Evolutionary conservation across 2,888 invertebrate genomes (phyloP).

Genomic region (Chymomyza amoena): DNA sequence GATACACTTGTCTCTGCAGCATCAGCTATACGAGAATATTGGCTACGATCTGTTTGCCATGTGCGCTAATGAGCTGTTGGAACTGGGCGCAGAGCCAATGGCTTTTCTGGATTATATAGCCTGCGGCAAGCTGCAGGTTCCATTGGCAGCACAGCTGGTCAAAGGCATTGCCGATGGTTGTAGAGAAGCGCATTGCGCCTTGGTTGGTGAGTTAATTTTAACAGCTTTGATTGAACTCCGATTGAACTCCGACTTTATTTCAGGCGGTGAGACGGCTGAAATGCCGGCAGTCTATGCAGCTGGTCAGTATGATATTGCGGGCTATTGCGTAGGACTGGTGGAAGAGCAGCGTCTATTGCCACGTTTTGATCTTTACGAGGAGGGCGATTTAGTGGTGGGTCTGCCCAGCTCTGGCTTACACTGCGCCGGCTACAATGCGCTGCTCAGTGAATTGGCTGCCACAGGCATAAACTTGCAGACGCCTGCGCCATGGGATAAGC

Average conservation of each 20-base stretch:
- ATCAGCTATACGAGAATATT: constrained; percentile 88
- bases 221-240: background rate
- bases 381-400: constrained; percentile 91
- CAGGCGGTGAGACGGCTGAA: constrained; percentile 95
- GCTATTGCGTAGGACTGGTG: constrained; percentile 96
- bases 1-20: constrained; percentile 91
- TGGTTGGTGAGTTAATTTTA: constrained; percentile 84
- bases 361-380: constrained; percentile 82
- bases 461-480: constrained; percentile 83
- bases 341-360: constrained; percentile 87
- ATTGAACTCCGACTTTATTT: background rate
- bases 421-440: constrained; percentile 95
- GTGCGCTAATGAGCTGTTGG: constrained; percentile 98
- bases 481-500: constrained; percentile 81
- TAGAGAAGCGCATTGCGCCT: constrained; percentile 89
- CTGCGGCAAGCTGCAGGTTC: constrained; percentile 90
- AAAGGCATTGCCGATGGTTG: constrained; percentile 94
- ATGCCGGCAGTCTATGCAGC: constrained; percentile 96
- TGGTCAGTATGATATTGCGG: constrained; percentile 96
- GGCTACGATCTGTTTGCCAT: constrained; percentile 98
- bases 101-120: constrained; percentile 99
- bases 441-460: constrained; percentile 87
- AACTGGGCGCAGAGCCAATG: constrained; percentile 96
- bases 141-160: constrained; percentile 88
- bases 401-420: constrained; percentile 95